phyloP scores from a whole-genome alignment of 2,797 vertebrate species.

The Esox masquinongy region DNA sequence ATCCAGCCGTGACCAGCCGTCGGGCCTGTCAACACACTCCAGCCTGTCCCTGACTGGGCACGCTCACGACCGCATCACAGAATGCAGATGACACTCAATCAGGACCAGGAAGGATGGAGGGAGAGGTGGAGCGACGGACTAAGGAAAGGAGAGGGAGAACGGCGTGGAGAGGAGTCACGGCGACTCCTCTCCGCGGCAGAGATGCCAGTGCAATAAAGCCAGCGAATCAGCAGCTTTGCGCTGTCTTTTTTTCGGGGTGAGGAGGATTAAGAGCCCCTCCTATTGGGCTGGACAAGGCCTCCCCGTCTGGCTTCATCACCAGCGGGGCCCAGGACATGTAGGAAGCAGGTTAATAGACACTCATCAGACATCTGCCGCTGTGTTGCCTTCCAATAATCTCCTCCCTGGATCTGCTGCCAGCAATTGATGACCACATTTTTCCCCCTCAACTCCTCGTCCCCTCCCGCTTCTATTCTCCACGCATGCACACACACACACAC shows the following conservation, averaged over 20 bases:
- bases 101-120: background rate
- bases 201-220: slow-evolving; percentile 67
- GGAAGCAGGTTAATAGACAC: slow-evolving; percentile 85
- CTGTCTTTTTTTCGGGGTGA: slow-evolving; percentile 66
- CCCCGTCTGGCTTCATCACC: slow-evolving; percentile 79
- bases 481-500: slow-evolving; percentile 15
- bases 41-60: background rate
- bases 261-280: slow-evolving; percentile 77
- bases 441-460: slow-evolving; percentile 40
- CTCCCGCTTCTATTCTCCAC: slow-evolving; percentile 48
- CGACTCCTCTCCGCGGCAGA: slow-evolving; percentile 44
- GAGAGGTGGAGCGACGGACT: slow-evolving; percentile 19
- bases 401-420: slow-evolving; percentile 78
- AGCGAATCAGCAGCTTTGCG: slow-evolving; percentile 73
- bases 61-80: background rate
- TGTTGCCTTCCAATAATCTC: slow-evolving; percentile 82
- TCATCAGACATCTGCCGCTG: slow-evolving; percentile 84
- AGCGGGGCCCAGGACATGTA: slow-evolving; percentile 74
- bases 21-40: slow-evolving; percentile 11
- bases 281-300: slow-evolving; percentile 79
- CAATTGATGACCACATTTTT: slow-evolving; percentile 80
- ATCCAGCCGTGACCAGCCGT: slow-evolving; percentile 9
- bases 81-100: background rate
- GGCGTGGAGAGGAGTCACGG: slow-evolving; percentile 54
- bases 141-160: slow-evolving; percentile 21